Evolutionary conservation across 1,140 invertebrate genomes (phyloP).

Genomic region (Drosophila bocki): DNA sequence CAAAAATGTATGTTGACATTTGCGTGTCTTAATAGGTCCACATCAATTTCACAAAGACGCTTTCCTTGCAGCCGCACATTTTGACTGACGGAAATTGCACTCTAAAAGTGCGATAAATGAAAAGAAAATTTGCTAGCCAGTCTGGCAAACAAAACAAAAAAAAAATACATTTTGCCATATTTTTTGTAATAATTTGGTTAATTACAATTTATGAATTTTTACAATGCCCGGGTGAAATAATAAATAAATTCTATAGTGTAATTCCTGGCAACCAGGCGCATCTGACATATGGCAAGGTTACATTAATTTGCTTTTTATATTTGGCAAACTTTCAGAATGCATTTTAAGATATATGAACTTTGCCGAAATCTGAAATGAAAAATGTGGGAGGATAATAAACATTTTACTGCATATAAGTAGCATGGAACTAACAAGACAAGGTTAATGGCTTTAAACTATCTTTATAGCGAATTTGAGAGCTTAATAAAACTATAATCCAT

Average conservation of each 20-base stretch:
- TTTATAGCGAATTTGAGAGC: not conserved
- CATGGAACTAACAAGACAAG: too few relatives aligned
- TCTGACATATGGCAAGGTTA: conserved; percentile 27
- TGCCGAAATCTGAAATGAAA: not conserved
- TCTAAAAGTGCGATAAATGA: not conserved
- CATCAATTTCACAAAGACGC: conserved; percentile 41
- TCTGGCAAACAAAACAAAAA: not conserved
- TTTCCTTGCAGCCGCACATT: conserved; percentile 41
- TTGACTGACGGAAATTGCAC: conserved; percentile 9
- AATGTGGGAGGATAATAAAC: conserved; percentile 27
- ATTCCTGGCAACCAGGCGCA: conserved; percentile 34
- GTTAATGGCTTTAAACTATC: not conserved
- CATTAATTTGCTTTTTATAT: conserved; percentile 15
- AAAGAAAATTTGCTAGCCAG: not conserved
- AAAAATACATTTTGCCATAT: not conserved
- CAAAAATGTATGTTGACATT: conserved; percentile 58
- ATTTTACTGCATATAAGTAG: not conserved
- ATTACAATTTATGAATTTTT: conserved; percentile 11
- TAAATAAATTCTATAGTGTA: conserved; percentile 23
- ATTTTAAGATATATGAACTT: conserved; percentile 31
- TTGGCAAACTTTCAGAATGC: conserved; percentile 59
- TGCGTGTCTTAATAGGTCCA: conserved; percentile 58
- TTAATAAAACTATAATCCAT: not conserved
- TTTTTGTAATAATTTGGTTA: conserved; percentile 22
- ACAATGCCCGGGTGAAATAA: conserved; percentile 5